Evolutionary conservation across 2,888 invertebrate species (phyloP).

Genomic region (Sminthurinus aureus): DNA sequence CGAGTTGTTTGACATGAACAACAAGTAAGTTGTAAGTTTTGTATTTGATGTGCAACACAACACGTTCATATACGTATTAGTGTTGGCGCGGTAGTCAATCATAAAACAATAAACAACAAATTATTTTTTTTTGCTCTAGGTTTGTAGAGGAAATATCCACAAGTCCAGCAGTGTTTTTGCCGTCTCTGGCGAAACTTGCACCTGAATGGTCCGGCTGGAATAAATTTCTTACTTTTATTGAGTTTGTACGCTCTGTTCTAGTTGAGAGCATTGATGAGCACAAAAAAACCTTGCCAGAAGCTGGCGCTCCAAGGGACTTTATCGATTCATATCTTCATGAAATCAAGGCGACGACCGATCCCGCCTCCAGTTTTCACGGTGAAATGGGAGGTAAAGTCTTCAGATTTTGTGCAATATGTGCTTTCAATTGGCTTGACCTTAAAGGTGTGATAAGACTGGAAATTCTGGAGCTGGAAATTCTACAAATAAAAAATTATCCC

Average conservation of each 20-base stretch:
- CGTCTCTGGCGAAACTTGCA: not conserved
- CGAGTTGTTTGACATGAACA: not conserved
- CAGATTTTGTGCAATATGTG: not conserved
- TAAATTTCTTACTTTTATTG: not conserved
- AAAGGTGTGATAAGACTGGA: too few species aligned
- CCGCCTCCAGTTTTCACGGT: not conserved
- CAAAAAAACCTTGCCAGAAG: not conserved
- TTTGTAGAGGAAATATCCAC: not conserved
- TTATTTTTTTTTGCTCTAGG: not conserved
- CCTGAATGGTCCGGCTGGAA: constrained; percentile 4
- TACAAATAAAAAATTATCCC: too few species aligned
- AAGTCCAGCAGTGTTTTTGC: not conserved
- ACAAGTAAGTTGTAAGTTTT: not conserved
- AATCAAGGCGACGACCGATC: not conserved
- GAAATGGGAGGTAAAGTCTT: not conserved
- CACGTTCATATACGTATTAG: too few species aligned
- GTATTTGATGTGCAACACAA: not conserved
- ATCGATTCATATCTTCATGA: not conserved
- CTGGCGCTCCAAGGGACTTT: not conserved
- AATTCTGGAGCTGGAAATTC: too few species aligned
- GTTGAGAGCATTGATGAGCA: not conserved
- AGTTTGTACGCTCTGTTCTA: not conserved
- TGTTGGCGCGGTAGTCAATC: too few species aligned
- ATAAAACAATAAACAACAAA: not conserved
- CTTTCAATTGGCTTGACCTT: not conserved